Evolutionary conservation across 2,113 vertebrate genomes (phyloP), one percentile per base, ranked within the genome.

Genomic region (Colossoma macropomum): DNA sequence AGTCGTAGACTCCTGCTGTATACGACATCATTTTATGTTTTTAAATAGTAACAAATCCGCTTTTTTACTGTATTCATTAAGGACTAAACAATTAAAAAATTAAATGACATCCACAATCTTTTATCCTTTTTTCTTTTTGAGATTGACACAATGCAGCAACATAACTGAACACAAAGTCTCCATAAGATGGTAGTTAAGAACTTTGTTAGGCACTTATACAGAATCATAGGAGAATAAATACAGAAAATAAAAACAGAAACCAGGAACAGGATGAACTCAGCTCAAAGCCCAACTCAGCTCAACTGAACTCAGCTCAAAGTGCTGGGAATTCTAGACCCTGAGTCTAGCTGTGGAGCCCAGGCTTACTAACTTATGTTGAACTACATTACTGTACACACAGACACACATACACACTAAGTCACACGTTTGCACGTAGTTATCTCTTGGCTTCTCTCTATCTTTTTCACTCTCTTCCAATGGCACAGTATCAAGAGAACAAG

Each of bases 141-240:
- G 63, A 77, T n/a, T 62, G 52, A 77, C 65, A 81, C 34, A 77
- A 54, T 83, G 73, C 73, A 70, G 54, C 54, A 80, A 83, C 74
- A 62, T 62, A 83, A 45, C 68, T 48, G 56, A 71, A 83, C 74
- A 62, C 25, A 34, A 30, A 70, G 63, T 82, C 66, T 83, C 50
- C 81, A 70, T 32, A 62, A 23, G 56, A 48, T 48, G 38, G 15
- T 83, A 77, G 50, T 77, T 59, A 77, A 70, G 74, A 83, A 82
- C 80, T 62, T 77, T 62, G 81, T 83, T 83, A 83, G 81, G 81
- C 81, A 83, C 81, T 83, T 83, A 71, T 83, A 83, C 81, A 77
- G 52, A 76, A 82, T 82, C 50, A 68, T 19, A 75, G 75, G 62
- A 82, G 72, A 75, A 82, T 70, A 76, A 82, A 83, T 71, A 77